Percentiles rank a stretch among this genome's conserved stretches.
These are phyloP conservation scores for Sturnira hondurensis DNA, from an alignment of 2,113 vertebrate genomes.

Conservation along the genomic window DNA sequence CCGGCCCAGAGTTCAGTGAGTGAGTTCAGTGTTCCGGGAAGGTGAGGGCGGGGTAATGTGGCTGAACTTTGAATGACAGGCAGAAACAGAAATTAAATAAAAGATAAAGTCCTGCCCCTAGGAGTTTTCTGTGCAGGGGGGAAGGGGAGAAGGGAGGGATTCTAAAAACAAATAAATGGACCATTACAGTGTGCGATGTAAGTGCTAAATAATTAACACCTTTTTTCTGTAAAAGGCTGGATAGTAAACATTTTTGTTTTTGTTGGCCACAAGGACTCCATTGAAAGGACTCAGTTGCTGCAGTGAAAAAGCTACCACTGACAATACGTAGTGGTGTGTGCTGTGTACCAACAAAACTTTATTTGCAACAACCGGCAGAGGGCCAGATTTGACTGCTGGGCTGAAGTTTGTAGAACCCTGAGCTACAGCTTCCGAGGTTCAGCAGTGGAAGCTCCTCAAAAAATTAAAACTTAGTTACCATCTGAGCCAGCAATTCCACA, in stretches of 20 bases:
- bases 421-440: not conserved
- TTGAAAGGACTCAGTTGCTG: not conserved
- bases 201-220: not conserved
- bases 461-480: not conserved
- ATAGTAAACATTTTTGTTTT: not conserved
- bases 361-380: not conserved
- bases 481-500: not conserved
- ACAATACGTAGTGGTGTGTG: fast-evolving
- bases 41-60: not conserved
- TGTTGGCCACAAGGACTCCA: not conserved
- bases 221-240: not conserved
- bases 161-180: not conserved
- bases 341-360: not conserved
- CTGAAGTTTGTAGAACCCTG: not conserved
- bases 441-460: not conserved
- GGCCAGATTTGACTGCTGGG: not conserved
- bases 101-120: not conserved
- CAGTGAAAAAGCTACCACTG: not conserved
- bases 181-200: not conserved
- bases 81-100: not conserved
- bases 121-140: not conserved
- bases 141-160: not conserved
- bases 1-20: not conserved
- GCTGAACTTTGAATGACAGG: not conserved
- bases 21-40: not conserved